Evolutionary conservation across 2,797 vertebrate species (phyloP).

Genomic region (Myripristis murdjan): DNA sequence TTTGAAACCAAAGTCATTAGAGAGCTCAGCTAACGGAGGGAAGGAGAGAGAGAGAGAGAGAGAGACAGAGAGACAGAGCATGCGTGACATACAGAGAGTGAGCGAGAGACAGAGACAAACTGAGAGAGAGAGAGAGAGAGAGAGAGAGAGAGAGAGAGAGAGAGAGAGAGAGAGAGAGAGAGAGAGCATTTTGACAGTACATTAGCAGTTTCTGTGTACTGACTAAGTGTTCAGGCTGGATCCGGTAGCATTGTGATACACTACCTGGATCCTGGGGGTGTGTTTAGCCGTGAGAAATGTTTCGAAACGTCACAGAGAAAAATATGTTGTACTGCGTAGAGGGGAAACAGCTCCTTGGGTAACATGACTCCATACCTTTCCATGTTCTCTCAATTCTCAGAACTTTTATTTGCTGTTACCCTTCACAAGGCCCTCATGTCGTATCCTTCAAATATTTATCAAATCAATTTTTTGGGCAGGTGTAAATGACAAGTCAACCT

Average conservation of each 20-base stretch:
- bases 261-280: conserved; percentile 60
- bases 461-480: conserved; percentile 65
- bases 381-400: conserved; percentile 22
- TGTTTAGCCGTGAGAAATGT: conserved; percentile 59
- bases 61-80: too few relatives aligned
- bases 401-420: conserved; percentile 13
- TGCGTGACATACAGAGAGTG: too few relatives aligned
- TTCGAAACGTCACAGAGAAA: conserved; percentile 31
- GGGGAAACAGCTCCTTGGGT: conserved; percentile 33
- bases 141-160: conserved; percentile 17
- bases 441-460: conserved; percentile 57
- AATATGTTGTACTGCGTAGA: conserved; percentile 31
- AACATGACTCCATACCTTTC: neutral
- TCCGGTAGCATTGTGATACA: conserved; percentile 66
- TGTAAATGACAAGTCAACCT: conserved; percentile 43
- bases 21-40: conserved; percentile 61
- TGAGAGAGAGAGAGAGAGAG: conserved; percentile 25
- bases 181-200: conserved; percentile 57
- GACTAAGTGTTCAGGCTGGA: conserved; percentile 69
- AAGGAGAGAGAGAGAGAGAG: too few relatives aligned
- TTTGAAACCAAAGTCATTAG: conserved; percentile 71
- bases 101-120: too few relatives aligned
- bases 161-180: conserved; percentile 25
- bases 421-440: conserved; percentile 4
- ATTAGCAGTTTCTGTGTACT: conserved; percentile 69